phyloP scores from a whole-genome alignment of 53 echinoderm and acorn worm genomes.

The Stichopus horrens region DNA sequence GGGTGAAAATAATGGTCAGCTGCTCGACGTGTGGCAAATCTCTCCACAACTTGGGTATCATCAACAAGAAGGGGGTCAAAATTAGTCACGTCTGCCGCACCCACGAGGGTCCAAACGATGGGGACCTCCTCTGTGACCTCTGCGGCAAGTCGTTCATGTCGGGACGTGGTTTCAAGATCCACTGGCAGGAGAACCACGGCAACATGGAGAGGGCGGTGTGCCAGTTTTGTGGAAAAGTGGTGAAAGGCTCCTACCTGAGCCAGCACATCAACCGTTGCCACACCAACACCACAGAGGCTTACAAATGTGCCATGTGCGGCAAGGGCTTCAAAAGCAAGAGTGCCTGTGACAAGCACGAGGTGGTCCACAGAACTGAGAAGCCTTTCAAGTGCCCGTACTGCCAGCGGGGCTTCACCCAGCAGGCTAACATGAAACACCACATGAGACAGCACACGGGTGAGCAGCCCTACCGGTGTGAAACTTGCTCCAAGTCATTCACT shows the following conservation, averaged over 20 bases:
- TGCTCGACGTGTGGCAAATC: slow-evolving; percentile 7
- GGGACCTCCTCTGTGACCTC: slow-evolving; percentile 53
- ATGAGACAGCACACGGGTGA: slow-evolving; percentile 85
- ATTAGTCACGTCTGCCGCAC: slow-evolving; percentile 54
- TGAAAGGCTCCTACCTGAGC: neutral
- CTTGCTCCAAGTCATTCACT: slow-evolving; percentile 74
- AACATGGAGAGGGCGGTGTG: neutral
- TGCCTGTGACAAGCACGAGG: slow-evolving; percentile 58
- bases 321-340: slow-evolving; percentile 59
- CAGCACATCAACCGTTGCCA: slow-evolving; percentile 51
- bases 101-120: slow-evolving; percentile 21
- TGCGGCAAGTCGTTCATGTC: slow-evolving; percentile 64
- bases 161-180: neutral
- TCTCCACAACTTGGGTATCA: slow-evolving; percentile 13
- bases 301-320: slow-evolving; percentile 59
- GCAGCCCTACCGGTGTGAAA: slow-evolving; percentile 78
- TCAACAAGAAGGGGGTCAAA: slow-evolving; percentile 39
- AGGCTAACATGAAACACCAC: slow-evolving; percentile 74
- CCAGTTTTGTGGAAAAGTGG: slow-evolving; percentile 29
- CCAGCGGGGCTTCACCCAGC: slow-evolving; percentile 82
- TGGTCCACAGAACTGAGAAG: slow-evolving; percentile 64
- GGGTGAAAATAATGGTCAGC: slow-evolving; percentile 32
- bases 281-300: slow-evolving; percentile 28
- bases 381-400: slow-evolving; percentile 79
- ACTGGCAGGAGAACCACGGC: slow-evolving; percentile 24